phyloP scores from a whole-genome alignment of 2,888 invertebrate genomes.

The Sinotaia quadrata region DNA sequence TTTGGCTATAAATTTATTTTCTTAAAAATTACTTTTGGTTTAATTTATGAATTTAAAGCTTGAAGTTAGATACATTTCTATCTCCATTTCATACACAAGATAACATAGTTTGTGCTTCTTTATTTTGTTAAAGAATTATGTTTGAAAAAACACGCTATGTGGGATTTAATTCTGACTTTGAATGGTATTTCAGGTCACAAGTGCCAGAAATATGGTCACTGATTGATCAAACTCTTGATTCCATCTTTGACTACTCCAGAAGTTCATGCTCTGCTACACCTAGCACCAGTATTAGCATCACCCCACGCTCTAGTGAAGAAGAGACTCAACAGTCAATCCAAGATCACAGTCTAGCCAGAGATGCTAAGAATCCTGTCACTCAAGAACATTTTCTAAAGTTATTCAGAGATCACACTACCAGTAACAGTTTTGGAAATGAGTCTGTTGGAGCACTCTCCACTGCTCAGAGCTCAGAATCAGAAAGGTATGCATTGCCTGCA shows the following conservation, averaged over 20 bases:
- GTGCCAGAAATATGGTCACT: constrained; percentile 43
- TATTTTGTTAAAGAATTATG: no score
- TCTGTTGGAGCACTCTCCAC: constrained; percentile 10
- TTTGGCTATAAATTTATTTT: no score
- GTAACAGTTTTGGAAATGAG: not conserved
- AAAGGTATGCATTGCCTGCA: constrained; percentile 9
- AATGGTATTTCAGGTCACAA: constrained; percentile 39
- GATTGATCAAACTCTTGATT: constrained; percentile 50
- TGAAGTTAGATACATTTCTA: no score
- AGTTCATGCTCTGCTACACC: constrained; percentile 50
- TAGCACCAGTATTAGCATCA: constrained; percentile 11
- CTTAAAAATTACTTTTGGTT: no score
- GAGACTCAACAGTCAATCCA: not conserved
- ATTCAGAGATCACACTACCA: not conserved
- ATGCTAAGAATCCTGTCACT: not conserved
- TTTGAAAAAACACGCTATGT: no score
- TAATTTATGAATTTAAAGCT: no score
- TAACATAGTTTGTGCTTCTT: no score
- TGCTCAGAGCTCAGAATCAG: constrained; percentile 15
- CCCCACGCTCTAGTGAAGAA: constrained; percentile 17
- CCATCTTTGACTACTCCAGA: constrained; percentile 36
- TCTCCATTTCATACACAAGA: no score
- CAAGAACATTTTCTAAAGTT: not conserved
- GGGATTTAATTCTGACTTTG: no score
- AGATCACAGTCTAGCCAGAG: not conserved